Conservation (phyloP, 2,888 invertebrate genomes). For the Hydrotaea cyrtoneurina region DNA sequence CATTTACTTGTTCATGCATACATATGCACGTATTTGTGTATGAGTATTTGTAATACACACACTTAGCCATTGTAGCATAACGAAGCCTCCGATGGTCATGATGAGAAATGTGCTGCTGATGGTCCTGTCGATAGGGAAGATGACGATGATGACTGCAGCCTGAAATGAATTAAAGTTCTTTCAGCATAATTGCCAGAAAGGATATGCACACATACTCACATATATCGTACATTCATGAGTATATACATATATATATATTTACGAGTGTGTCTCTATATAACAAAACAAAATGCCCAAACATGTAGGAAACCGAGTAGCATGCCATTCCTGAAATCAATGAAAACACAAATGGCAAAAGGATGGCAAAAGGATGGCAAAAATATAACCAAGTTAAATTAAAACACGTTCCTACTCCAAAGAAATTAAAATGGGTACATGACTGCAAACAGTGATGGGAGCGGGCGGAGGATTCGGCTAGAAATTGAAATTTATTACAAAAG, state of each 20-base stretch:
- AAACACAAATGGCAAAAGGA: not conserved
- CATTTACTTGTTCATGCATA: not conserved
- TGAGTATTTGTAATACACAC: not conserved
- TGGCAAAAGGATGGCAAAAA: conserved; percentile 32
- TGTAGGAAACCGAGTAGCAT: conserved; percentile 38
- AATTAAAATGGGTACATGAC: conserved; percentile 45
- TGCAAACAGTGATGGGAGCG: not conserved
- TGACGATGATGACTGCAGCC: conserved; percentile 43
- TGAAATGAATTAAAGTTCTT: conserved; percentile 51
- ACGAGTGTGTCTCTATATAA: conserved; percentile 2
- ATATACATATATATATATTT: not conserved
- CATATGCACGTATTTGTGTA: not conserved
- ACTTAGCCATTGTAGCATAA: conserved; percentile 2
- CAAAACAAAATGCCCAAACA: conserved; percentile 37
- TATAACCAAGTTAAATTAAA: conserved; percentile 44
- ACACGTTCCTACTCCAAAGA: conserved; percentile 50
- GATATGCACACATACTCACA: too few species aligned
- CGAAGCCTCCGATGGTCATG: not conserved
- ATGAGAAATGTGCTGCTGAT: conserved; percentile 13
- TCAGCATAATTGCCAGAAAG: conserved; percentile 48
- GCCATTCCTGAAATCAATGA: conserved; percentile 41
- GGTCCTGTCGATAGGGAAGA: conserved; percentile 11
- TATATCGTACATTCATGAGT: not conserved
- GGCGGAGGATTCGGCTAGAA: not conserved
- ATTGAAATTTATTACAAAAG: not conserved